Base-by-base conservation (phyloP, 2,797 vertebrate genomes). In the Syngnathus acus region DNA sequence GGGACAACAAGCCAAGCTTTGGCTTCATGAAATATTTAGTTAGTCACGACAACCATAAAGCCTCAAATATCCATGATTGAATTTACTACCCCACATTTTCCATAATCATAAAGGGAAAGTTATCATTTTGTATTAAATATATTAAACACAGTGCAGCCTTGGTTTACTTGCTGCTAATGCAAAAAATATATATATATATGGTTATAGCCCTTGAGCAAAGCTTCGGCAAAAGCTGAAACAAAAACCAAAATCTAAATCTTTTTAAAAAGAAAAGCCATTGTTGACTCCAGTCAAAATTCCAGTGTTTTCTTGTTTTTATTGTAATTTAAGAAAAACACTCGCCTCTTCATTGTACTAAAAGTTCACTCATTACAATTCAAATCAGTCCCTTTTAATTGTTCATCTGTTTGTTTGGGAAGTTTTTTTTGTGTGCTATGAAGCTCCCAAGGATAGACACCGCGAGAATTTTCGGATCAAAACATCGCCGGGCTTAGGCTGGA, bases 371-470 rank as follows among this genome's bases (percentile, higher is more conserved):
- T 57, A 16, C 5, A 57, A 32, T 37, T 57, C 11, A 11, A 32
- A 57, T 32, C 26, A 37, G 54, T 37, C 13, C 16, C 23, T 57
- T 57, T 50, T 48, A 55, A 61, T 40, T 62, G 37, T 62, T 62
- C 11, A 40, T 42, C 13, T 14, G 8, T 38, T 32, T 32, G 32
- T 32, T 32, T 32, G 32, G 32, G 32, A 32, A 32, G 32, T 32
- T 19, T 42, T 40, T 5, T 19, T 21, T n/a, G 11, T 11, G n/a
- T 62, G 9, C 59, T 21, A 62, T 13, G 37, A 62, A 43, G 21
- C 87, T 88, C 88, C 86, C 76, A 86, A 77, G 76, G 84, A 91
- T 79, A 88, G 89, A 86, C 84, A 82, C 79, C 71, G 76, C 78
- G 73, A 71, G 68, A 73, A 69, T 72, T 70, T 62, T 77, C 55